Evolutionary conservation across 2,113 vertebrate species (phyloP).

Genomic region (Accipiter cooperii): DNA sequence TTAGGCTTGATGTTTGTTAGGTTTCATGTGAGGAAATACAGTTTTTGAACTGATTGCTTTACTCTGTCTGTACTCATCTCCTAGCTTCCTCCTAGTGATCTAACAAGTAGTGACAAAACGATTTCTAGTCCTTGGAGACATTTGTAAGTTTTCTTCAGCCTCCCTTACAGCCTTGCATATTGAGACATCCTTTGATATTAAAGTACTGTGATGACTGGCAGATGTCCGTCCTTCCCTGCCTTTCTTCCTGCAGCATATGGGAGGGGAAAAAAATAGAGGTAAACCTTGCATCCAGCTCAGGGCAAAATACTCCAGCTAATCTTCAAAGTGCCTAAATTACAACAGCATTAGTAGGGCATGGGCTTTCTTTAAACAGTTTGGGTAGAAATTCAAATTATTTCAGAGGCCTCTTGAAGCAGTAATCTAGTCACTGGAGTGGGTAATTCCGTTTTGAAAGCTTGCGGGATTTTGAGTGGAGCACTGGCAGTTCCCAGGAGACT

Average conservation of each 20-base stretch:
- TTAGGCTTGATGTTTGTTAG: not conserved
- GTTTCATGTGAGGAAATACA: not conserved
- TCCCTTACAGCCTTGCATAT: not conserved
- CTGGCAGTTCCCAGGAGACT: not conserved
- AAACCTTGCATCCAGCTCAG: not conserved
- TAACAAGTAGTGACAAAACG: not conserved
- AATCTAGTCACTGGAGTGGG: not conserved
- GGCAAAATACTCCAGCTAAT: not conserved
- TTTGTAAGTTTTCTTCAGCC: not conserved
- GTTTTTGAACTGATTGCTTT: not conserved
- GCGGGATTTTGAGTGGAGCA: not conserved
- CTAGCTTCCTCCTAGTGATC: not conserved
- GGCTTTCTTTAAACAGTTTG: conserved; percentile 12
- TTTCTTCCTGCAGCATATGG: not conserved
- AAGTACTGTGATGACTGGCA: not conserved
- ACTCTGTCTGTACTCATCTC: not conserved
- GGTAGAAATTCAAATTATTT: not conserved
- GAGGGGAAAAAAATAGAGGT: not conserved
- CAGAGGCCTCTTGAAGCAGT: not conserved
- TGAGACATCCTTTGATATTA: not conserved
- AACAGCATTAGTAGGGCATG: not conserved
- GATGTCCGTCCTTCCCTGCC: not conserved
- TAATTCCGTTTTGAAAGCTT: conserved; percentile 12
- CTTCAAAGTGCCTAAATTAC: not conserved
- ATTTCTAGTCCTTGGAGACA: not conserved